A percentile compares a stretch with the other conserved stretches of the same genome.
Conservation (phyloP, 2,113 vertebrate species). For the Etheostoma cragini region DNA sequence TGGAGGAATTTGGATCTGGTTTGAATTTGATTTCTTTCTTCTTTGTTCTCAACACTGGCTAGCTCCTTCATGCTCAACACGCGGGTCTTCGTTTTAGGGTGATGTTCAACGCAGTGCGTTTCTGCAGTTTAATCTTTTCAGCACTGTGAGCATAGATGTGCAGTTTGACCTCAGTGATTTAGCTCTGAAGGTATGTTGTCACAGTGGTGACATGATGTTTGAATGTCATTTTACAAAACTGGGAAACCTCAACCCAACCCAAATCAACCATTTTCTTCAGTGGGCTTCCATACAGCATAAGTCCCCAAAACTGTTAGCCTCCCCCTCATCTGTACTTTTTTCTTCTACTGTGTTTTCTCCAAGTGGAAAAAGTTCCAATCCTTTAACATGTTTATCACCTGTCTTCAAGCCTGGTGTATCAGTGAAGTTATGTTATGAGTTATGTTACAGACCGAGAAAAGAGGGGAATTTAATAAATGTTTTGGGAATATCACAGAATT, state of each 20-base stretch:
- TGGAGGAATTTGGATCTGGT: constrained; percentile 53
- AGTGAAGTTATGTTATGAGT: not conserved
- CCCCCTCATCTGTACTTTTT: not conserved
- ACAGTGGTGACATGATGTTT: not conserved
- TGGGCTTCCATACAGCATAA: not conserved
- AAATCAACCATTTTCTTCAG: not conserved
- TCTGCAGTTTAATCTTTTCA: constrained; percentile 6
- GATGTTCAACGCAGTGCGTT: not conserved
- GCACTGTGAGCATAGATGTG: not conserved
- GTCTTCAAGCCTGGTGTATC: constrained; percentile 4
- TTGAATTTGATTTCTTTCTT: constrained; percentile 53
- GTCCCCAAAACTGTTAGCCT: not conserved
- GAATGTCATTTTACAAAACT: constrained; percentile 5
- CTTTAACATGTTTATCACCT: constrained; percentile 27
- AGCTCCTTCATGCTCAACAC: not conserved
- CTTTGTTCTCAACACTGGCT: constrained; percentile 28
- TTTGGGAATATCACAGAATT: constrained; percentile 11
- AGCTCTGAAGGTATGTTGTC: not conserved
- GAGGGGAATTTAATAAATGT: constrained; percentile 1
- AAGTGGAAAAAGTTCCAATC: not conserved
- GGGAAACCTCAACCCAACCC: not conserved
- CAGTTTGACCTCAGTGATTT: not conserved
- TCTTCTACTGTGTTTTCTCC: not conserved
- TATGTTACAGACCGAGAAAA: constrained; percentile 20
- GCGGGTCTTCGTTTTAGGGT: constrained; percentile 11